Conservation (phyloP, 64 coral and sea anemone species). For the Exaiptasia diaphana region DNA sequence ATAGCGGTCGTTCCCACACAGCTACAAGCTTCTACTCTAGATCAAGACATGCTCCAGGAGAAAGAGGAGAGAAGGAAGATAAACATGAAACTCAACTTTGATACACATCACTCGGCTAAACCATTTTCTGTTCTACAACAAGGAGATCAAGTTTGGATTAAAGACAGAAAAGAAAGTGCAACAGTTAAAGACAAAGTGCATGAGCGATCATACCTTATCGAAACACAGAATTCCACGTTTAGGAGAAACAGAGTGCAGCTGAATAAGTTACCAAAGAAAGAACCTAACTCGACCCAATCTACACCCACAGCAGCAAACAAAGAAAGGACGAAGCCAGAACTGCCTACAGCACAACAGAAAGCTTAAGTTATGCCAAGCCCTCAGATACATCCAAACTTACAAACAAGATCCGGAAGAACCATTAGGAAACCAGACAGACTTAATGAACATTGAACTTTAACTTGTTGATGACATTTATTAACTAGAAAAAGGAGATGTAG, state of each 20-base stretch:
- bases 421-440: background rate
- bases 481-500: no score
- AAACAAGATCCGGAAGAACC: background rate
- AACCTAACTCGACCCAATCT: no score
- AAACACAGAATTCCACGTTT: background rate
- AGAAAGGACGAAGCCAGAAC: no score
- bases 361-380: no score
- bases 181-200: constrained; percentile 10
- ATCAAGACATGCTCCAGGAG: background rate
- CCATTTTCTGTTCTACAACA: constrained; percentile 18
- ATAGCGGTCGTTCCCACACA: background rate
- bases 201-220: background rate
- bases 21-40: background rate
- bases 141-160: constrained; percentile 30
- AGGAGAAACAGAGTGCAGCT: background rate
- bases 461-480: no score
- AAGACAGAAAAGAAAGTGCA: constrained; percentile 45
- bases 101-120: constrained; percentile 6
- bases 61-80: background rate
- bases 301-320: no score
- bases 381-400: background rate
- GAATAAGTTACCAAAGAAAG: background rate
- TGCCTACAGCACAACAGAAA: no score
- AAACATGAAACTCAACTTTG: constrained; percentile 61
- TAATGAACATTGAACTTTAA: no score